These are phyloP conservation scores for Balanococcus diminutus DNA, from an alignment of 2,888 invertebrate genomes.

Conservation along the genomic window DNA sequence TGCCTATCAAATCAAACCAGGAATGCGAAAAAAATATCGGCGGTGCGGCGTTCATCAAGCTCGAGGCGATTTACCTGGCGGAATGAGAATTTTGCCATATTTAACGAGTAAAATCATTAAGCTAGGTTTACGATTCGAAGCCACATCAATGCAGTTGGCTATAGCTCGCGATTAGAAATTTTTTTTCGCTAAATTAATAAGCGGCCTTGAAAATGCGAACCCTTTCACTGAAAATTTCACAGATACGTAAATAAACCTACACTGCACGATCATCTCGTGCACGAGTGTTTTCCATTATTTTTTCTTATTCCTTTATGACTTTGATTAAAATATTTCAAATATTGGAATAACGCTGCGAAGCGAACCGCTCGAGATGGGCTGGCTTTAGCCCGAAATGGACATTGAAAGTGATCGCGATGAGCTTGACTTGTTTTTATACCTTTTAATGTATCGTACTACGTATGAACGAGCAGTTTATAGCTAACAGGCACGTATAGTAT, in stretches of 20 bases:
- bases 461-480: neutral
- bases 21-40: neutral
- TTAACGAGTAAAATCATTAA: neutral
- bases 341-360: neutral
- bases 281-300: neutral
- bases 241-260: neutral
- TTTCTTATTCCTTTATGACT: neutral
- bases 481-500: neutral
- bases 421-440: slow-evolving; percentile 8
- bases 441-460: neutral
- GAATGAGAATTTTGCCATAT: neutral
- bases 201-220: neutral
- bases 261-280: neutral
- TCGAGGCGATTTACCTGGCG: neutral
- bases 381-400: slow-evolving; percentile 3
- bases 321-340: neutral
- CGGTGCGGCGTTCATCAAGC: too few species aligned
- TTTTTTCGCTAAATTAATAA: slow-evolving; percentile 1
- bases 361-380: neutral
- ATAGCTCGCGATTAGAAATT: slow-evolving; percentile 10
- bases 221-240: slow-evolving; percentile 19
- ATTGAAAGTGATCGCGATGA: slow-evolving; percentile 19
- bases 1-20: neutral
- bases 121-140: neutral
- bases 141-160: neutral